These are phyloP conservation scores for Melanotus villosus DNA, from an alignment of 2,888 invertebrate genomes.

Conservation along the genomic window DNA sequence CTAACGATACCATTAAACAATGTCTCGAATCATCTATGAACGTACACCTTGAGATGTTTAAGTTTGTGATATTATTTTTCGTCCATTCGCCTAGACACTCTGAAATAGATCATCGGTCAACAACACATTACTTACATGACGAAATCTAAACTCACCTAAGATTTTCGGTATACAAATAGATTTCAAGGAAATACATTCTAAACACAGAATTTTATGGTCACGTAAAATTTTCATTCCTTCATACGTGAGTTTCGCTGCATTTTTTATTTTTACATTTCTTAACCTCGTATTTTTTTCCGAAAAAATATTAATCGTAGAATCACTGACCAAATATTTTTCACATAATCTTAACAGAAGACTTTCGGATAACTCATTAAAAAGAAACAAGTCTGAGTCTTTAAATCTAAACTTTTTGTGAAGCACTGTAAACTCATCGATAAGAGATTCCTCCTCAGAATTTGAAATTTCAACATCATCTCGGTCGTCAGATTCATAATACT, in stretches of 20 bases:
- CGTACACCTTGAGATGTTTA: constrained; percentile 76
- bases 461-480: constrained; percentile 49
- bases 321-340: constrained; percentile 73
- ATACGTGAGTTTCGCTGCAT: constrained; percentile 72
- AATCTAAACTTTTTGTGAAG: constrained; percentile 63
- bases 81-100: constrained; percentile 79
- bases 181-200: constrained; percentile 74
- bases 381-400: constrained; percentile 71
- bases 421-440: constrained; percentile 35
- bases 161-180: constrained; percentile 49
- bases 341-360: constrained; percentile 71
- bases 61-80: constrained; percentile 72
- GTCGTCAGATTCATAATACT: constrained; percentile 61
- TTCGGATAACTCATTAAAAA: constrained; percentile 74
- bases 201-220: constrained; percentile 75
- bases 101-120: constrained; percentile 52
- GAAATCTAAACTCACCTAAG: constrained; percentile 41
- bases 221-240: constrained; percentile 74
- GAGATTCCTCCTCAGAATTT: constrained; percentile 50
- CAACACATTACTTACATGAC: background rate
- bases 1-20: constrained; percentile 70
- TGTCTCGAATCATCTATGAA: constrained; percentile 74
- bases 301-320: constrained; percentile 75
- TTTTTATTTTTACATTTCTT: constrained; percentile 72
- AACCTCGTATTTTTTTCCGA: constrained; percentile 74